Base-by-base conservation (phyloP, 2,888 invertebrate species). In the Ischnus inquisitorius region DNA sequence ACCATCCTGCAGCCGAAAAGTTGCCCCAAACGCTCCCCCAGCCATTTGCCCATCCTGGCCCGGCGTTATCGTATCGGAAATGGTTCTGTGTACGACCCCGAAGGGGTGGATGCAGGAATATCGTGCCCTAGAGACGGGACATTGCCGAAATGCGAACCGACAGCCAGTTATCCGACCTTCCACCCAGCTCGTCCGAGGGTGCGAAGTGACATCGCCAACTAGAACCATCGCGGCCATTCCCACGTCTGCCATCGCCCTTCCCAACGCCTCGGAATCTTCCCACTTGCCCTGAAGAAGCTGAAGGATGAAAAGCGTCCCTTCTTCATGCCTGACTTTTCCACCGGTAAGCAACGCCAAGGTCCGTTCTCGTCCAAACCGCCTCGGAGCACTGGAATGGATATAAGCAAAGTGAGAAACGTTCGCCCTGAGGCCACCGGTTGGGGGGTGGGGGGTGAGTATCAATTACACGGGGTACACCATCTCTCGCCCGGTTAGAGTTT, bases 391-490 rank as follows among this genome's bases (percentile, higher is more conserved):
- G 34, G 41, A 41, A 65, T 22, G 41, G 41, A 65, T 65, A 64
- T 46, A 48, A 12, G 22, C 8, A 22, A 6, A 25, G 8, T 10
- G n/a, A 19, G 51, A 65, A 43, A 34, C 22, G 8, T 19, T 54
- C 51, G 22, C 22, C 62, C 25, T 6, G 48, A 34, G 25, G 25
- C 28, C 12, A 22, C 10, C 8, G 19, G 69, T 75, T 12, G 39
- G 51, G 69, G 60, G 48, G n/a, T n/a, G 34, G 64, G 77, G 87
- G 80, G 87, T 88, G 90, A 91, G 90, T 92, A 93, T 93, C 93
- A 93, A 93, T 93, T 93, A 93, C 91, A 91, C 86, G 88, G 88
- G 88, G 80, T 88, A 86, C 87, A 85, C 83, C 57, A 87, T 46
- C 34, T 87, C 85, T 79, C 88, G 87, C 85, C 87, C 34, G 34